A percentile compares a stretch with the other conserved stretches of the same genome.
phyloP scores from a whole-genome alignment of 2,797 vertebrate genomes.

The Typhlichthys eigenmanni region DNA sequence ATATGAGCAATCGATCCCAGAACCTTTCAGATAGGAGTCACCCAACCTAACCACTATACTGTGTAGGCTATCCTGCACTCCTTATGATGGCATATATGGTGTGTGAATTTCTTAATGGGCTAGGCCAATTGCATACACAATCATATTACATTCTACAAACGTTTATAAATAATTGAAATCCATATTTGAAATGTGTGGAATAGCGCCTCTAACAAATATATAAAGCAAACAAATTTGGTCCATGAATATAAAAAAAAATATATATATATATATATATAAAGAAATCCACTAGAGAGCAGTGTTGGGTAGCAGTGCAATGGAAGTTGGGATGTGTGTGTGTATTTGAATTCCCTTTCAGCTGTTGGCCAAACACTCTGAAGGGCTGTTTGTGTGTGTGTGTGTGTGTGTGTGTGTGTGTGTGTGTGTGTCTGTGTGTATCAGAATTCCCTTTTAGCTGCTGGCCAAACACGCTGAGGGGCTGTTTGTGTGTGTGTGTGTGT shows the following conservation, averaged over 20 bases:
- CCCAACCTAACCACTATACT: too few relatives aligned
- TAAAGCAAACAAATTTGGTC: not conserved
- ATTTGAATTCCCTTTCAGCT: too few relatives aligned
- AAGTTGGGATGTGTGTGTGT: not conserved
- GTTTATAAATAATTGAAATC: too few relatives aligned
- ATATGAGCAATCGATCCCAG: not conserved
- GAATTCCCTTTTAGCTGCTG: constrained; percentile 70
- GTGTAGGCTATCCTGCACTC: too few relatives aligned
- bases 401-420: not conserved
- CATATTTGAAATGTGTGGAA: too few relatives aligned
- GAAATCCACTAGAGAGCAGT: constrained; percentile 68
- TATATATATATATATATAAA: not conserved
- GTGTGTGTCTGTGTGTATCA: too few relatives aligned
- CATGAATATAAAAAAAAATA: not conserved
- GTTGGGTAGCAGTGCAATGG: constrained; percentile 48
- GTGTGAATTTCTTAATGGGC: too few relatives aligned
- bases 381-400: constrained; percentile 1
- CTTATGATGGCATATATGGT: too few relatives aligned
- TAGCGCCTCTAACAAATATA: too few relatives aligned
- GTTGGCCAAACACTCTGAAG: not conserved
- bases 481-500: not conserved
- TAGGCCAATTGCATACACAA: too few relatives aligned
- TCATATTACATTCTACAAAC: too few relatives aligned
- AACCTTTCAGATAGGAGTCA: not conserved
- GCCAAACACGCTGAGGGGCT: constrained; percentile 54